phyloP scores from a whole-genome alignment of 2,797 vertebrate species.

The Halcyon chelicuti region DNA sequence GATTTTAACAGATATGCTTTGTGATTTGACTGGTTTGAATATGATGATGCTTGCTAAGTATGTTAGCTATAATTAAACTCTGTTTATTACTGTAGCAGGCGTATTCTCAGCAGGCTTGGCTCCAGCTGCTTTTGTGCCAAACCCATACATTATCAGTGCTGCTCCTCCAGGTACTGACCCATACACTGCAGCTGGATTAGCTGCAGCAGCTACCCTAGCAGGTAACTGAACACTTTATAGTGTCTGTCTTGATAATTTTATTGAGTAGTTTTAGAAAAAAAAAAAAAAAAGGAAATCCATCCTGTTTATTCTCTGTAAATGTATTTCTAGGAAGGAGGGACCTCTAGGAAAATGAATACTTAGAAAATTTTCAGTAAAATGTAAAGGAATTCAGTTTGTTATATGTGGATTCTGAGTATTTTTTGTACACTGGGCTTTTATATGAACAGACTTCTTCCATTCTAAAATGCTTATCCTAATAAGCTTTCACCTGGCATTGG shows the following conservation, averaged over 20 bases:
- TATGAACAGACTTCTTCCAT: neutral
- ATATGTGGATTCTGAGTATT: neutral
- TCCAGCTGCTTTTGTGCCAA: slow-evolving; percentile 98
- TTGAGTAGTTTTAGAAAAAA: neutral
- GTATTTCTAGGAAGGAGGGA: neutral
- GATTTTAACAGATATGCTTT: slow-evolving; percentile 23
- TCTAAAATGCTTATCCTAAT: neutral
- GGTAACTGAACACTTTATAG: slow-evolving; percentile 76
- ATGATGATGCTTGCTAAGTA: slow-evolving; percentile 4
- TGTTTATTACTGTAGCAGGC: slow-evolving; percentile 81
- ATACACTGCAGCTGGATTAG: slow-evolving; percentile 94
- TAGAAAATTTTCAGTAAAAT: neutral
- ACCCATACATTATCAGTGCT: slow-evolving; percentile 98
- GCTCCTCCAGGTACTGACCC: slow-evolving; percentile 95
- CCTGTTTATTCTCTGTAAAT: neutral
- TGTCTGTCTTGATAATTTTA: neutral
- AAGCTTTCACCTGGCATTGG: neutral
- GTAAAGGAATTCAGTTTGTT: neutral
- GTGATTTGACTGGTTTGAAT: slow-evolving; percentile 30
- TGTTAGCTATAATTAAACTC: slow-evolving; percentile 63
- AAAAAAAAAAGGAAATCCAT: neutral
- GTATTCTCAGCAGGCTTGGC: slow-evolving; percentile 92
- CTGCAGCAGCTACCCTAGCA: slow-evolving; percentile 94
- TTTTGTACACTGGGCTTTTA: neutral
- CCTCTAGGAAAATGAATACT: neutral